Conservation (phyloP, 1,140 invertebrate genomes). For the Euglossa dilemma region DNA sequence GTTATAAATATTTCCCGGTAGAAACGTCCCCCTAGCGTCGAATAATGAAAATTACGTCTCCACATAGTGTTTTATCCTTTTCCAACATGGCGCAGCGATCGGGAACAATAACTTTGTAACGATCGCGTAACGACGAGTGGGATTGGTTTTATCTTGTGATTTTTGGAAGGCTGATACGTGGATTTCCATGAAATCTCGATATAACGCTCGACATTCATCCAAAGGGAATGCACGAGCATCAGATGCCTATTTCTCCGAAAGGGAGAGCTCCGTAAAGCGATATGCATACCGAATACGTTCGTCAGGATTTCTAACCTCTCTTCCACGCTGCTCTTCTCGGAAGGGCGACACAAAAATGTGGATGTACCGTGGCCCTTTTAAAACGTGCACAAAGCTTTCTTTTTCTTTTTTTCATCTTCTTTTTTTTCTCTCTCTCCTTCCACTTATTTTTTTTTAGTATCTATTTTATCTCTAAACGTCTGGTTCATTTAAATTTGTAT, state of each 20-base stretch:
- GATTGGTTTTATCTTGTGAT: background rate
- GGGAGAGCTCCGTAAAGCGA: conserved; percentile 17
- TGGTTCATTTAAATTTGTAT: too few relatives aligned
- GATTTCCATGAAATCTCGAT: conserved; percentile 49
- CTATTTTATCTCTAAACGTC: too few relatives aligned
- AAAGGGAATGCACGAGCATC: conserved; percentile 51
- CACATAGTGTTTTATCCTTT: too few relatives aligned
- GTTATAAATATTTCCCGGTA: background rate
- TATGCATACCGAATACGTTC: conserved; percentile 44
- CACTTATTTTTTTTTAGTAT: background rate
- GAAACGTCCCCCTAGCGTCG: background rate
- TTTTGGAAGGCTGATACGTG: conserved; percentile 30
- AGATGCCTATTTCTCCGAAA: conserved; percentile 56
- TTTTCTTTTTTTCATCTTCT: background rate
- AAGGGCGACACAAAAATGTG: conserved; percentile 18
- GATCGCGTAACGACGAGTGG: background rate
- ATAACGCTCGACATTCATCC: conserved; percentile 55
- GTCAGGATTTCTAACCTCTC: conserved; percentile 17
- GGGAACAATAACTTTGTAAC: background rate
- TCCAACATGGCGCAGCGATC: too few relatives aligned
- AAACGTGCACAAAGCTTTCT: background rate
- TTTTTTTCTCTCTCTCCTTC: too few relatives aligned
- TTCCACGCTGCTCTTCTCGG: conserved; percentile 10
- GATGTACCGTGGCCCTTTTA: background rate
- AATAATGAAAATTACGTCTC: background rate